Percentiles rank a stretch among this genome's conserved stretches.
phyloP scores from a whole-genome alignment of 2,888 invertebrate species.

The Cephonodes hylas region DNA sequence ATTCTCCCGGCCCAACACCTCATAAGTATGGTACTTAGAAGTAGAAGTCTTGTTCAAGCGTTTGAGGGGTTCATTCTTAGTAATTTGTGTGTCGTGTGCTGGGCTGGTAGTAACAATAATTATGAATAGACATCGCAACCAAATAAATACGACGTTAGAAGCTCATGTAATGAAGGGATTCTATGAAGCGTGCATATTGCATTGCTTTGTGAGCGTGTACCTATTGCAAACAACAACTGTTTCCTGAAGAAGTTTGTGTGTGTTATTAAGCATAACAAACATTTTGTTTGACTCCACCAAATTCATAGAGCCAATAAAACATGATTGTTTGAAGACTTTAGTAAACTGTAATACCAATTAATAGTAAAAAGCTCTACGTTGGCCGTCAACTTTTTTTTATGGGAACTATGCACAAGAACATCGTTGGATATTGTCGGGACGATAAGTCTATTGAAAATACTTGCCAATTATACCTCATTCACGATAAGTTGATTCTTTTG shows the following conservation, averaged over 20 bases:
- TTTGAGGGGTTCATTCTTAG: no score
- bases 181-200: background rate
- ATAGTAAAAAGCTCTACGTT: background rate
- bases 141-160: no score
- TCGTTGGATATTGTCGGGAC: background rate
- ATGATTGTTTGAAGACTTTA: background rate
- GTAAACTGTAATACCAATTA: background rate
- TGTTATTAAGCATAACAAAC: background rate
- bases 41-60: no score
- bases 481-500: no score
- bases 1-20: background rate
- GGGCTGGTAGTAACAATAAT: background rate
- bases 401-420: background rate
- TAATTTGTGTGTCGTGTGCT: no score
- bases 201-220: background rate
- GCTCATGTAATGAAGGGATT: background rate
- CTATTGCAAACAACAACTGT: background rate
- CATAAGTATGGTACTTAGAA: no score
- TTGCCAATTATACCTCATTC: no score
- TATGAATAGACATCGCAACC: no score
- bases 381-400: no score
- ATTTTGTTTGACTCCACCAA: no score
- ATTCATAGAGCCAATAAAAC: background rate
- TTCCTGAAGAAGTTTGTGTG: background rate
- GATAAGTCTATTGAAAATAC: background rate